phyloP scores from a whole-genome alignment of 2,113 vertebrate genomes.

The Mionectes macconnelli region DNA sequence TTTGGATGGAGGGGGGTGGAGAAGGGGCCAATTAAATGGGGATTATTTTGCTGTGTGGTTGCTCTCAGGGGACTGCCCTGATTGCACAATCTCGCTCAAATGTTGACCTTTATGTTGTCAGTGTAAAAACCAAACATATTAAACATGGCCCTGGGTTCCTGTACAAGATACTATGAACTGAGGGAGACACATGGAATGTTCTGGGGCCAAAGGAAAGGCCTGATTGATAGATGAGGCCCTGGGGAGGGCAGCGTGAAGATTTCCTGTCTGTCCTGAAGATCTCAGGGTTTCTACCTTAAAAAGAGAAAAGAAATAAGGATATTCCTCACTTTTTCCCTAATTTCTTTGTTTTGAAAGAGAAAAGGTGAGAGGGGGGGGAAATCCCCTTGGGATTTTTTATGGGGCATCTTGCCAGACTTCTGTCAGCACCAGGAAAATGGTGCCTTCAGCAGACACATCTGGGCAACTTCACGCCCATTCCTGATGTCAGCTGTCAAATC shows the following conservation, averaged over 20 bases:
- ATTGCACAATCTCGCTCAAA: background rate
- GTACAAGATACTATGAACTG: conserved; percentile 42
- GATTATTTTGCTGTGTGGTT: background rate
- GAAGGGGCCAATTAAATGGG: conserved; percentile 21
- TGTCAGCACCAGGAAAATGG: conserved; percentile 46
- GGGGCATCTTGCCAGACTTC: conserved; percentile 43
- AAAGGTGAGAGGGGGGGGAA: rapidly evolving
- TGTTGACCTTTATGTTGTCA: conserved; percentile 28
- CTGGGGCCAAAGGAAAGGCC: background rate
- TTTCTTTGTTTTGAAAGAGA: background rate
- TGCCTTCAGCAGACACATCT: conserved; percentile 49
- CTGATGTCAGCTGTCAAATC: conserved; percentile 32
- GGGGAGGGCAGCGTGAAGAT: background rate
- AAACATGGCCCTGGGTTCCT: conserved; percentile 56
- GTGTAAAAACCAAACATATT: conserved; percentile 52
- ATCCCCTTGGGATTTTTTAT: background rate
- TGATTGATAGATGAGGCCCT: conserved; percentile 28
- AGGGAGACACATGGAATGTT: conserved; percentile 13
- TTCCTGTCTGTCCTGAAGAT: background rate
- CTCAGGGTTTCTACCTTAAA: background rate
- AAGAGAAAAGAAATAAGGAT: background rate
- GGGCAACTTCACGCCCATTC: conserved; percentile 40
- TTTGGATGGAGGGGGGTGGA: background rate
- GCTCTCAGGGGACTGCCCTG: background rate
- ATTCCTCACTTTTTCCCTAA: background rate